phyloP scores from a whole-genome alignment of 1,140 invertebrate genomes.

The Lethrus apterus region DNA sequence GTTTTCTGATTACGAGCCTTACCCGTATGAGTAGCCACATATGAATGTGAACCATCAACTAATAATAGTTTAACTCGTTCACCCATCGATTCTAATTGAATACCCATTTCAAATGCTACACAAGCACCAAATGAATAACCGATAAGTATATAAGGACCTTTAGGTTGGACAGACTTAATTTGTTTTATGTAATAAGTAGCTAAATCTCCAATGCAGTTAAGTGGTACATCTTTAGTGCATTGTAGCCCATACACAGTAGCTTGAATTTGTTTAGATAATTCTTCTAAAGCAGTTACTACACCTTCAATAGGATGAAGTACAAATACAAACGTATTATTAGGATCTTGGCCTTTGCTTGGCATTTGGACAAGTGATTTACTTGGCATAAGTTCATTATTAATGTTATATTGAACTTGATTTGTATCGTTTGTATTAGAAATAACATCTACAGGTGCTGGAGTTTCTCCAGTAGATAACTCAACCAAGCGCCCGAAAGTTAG shows the following conservation, averaged over 20 bases:
- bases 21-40: slow-evolving; percentile 71
- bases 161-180: slow-evolving; percentile 68
- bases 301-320: slow-evolving; percentile 87
- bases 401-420: slow-evolving; percentile 43
- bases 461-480: slow-evolving; percentile 51
- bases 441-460: slow-evolving; percentile 26
- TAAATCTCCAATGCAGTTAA: slow-evolving; percentile 63
- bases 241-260: slow-evolving; percentile 85
- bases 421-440: slow-evolving; percentile 20
- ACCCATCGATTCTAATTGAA: slow-evolving; percentile 65
- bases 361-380: slow-evolving; percentile 55
- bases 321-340: slow-evolving; percentile 45
- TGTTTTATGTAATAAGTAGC: slow-evolving; percentile 74
- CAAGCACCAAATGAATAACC: slow-evolving; percentile 93
- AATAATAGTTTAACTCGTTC: slow-evolving; percentile 64
- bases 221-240: slow-evolving; percentile 68
- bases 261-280: slow-evolving; percentile 61
- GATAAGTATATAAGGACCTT: slow-evolving; percentile 76
- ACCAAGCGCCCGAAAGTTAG: slow-evolving; percentile 68
- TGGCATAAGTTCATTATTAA: slow-evolving; percentile 52
- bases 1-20: slow-evolving; percentile 51
- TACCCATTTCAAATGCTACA: slow-evolving; percentile 88
- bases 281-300: slow-evolving; percentile 58
- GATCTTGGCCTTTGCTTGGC: slow-evolving; percentile 38
- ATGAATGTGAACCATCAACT: slow-evolving; percentile 88